Conservation (phyloP, 2,113 vertebrate species). For the Tamias sibiricus region DNA sequence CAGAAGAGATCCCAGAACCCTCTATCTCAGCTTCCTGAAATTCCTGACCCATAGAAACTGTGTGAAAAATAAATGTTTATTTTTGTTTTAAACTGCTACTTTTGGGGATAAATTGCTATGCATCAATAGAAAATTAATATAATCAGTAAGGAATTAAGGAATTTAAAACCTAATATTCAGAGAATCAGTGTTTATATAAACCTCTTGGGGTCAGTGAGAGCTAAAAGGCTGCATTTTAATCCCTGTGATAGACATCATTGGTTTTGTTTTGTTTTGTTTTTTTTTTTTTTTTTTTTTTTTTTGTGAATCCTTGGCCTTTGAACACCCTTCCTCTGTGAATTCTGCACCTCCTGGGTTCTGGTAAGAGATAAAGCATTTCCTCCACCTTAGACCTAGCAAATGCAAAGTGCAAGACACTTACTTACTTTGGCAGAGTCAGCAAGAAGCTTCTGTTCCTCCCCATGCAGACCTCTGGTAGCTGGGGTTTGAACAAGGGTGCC, state of each 20-base stretch:
- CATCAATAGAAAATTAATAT: background rate
- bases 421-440: background rate
- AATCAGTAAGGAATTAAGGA: background rate
- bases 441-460: too few relatives aligned
- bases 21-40: background rate
- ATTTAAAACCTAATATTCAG: constrained; percentile 17
- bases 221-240: background rate
- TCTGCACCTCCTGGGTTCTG: background rate
- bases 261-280: too few relatives aligned
- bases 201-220: background rate
- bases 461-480: background rate
- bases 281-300: too few relatives aligned
- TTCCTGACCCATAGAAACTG: background rate
- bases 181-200: background rate
- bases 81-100: constrained; percentile 7
- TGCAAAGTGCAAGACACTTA: background rate
- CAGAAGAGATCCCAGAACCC: background rate
- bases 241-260: background rate
- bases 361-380: background rate
- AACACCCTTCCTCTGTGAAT: background rate
- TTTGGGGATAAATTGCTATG: background rate
- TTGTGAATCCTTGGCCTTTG: background rate
- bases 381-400: background rate
- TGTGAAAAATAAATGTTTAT: background rate
- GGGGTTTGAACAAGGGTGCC: background rate